Conservation (phyloP, 2,888 invertebrate species). For the Orgyia antiqua region DNA sequence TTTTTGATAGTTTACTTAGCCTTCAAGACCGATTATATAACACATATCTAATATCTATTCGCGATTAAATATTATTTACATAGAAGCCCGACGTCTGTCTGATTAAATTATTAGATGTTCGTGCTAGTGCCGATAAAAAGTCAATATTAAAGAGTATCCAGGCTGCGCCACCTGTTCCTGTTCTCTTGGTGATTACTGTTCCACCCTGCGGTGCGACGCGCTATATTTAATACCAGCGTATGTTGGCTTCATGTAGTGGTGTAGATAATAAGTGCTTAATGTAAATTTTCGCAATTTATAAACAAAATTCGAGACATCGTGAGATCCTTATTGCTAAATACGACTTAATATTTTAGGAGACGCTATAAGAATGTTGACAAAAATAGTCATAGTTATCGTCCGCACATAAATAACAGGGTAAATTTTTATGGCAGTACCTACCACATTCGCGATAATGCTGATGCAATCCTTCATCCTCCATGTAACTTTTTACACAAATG, state of each 20-base stretch:
- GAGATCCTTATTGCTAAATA: too few relatives aligned
- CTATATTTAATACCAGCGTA: constrained; percentile 37
- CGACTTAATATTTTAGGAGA: too few relatives aligned
- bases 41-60: too few relatives aligned
- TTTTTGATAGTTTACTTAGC: constrained; percentile 72
- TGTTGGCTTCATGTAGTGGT: constrained; percentile 24
- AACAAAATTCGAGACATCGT: too few relatives aligned
- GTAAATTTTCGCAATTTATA: constrained; percentile 28
- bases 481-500: constrained; percentile 14
- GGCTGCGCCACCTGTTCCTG: constrained; percentile 52
- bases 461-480: constrained; percentile 19
- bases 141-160: constrained; percentile 42
- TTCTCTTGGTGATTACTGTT: constrained; percentile 43
- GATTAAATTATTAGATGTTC: constrained; percentile 26
- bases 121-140: constrained; percentile 43
- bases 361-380: too few relatives aligned
- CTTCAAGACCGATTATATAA: constrained; percentile 36
- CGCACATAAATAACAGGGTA: constrained; percentile 18
- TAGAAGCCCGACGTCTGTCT: constrained; percentile 26
- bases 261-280: constrained; percentile 28
- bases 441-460: constrained; percentile 15
- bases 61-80: constrained; percentile 38
- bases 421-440: constrained; percentile 20
- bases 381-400: constrained; percentile 21
- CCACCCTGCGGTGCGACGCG: constrained; percentile 38